Base-by-base conservation (phyloP, 2,888 invertebrate species). In the Microplitis deprimator region DNA sequence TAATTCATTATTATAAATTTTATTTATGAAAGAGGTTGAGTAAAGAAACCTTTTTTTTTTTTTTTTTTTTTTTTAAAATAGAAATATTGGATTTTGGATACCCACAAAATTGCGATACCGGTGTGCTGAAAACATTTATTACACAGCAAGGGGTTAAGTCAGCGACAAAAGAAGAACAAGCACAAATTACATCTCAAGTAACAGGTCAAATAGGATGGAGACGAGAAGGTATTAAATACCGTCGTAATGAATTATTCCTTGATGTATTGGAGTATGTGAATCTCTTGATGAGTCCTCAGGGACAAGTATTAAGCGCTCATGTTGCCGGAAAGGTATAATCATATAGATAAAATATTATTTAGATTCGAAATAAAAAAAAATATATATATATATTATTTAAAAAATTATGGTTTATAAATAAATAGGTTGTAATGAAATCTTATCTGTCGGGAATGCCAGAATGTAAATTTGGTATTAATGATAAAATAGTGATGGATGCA, bases 401-500 rank as follows among this genome's bases (percentile, higher is more conserved):
- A 20, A 20, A 20, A 20, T 20, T 17, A 16, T 10, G 98, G 98
- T 60, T n/a, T 60, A 64, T 97, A 97, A 89, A 61, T 77, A 59
- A 20, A 70, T 75, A 90, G 89, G 98, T 99, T 75, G 98, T 99
- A 60, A 99, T 99, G 99, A 99, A 99, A 91, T 98, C 98, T 0
- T 99, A 99, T 90, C 92, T 99, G 79, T 98, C 98, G 38, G 99
- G 99, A 50, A 99, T 99, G 99, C 99, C 99, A 0, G 99, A 99
- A 90, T 99, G 99, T 92, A 99, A 99, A 92, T 99, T 96, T 90
- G 99, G 99, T 16, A 99, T 99, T 87, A 99, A 99, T 87, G 99
- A 99, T 90, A 99, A 99, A 91, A 97, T 99, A 78, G 97, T 99
- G 6, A 98, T 99, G 97, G 99, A 99, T 87, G 94, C 96, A 0